A percentile compares a stretch with the other conserved stretches of the same genome.
Evolutionary conservation across 2,113 vertebrate species (phyloP).

Genomic region (Machaerirhynchus nigripectus): DNA sequence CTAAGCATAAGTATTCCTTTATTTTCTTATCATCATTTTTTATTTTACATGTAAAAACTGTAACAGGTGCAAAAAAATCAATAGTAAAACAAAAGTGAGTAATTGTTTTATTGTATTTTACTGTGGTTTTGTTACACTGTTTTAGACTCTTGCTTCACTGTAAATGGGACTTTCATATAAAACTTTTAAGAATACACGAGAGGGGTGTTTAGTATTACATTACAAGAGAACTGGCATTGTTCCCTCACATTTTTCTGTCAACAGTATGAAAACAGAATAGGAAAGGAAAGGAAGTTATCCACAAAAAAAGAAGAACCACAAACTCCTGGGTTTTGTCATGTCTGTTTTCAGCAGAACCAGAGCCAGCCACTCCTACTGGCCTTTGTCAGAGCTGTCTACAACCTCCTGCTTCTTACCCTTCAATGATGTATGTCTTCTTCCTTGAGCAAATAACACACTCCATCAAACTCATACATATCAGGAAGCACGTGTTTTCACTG

Average conservation of each 20-base stretch:
- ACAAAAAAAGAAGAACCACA: neutral
- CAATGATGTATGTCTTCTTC: neutral
- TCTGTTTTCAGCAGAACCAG: neutral
- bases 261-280: neutral
- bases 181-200: neutral
- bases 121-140: neutral
- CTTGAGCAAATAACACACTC: neutral
- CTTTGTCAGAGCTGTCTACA: neutral
- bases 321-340: neutral
- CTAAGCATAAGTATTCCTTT: neutral
- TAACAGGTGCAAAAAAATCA: neutral
- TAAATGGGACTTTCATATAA: neutral
- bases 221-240: neutral
- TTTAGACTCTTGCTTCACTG: neutral
- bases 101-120: neutral
- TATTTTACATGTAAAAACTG: neutral
- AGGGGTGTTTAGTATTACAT: neutral
- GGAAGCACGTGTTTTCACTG: neutral
- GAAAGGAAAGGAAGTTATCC: neutral
- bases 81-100: neutral
- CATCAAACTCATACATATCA: neutral
- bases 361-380: neutral
- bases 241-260: neutral
- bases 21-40: neutral
- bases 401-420: neutral